These are phyloP conservation scores for Dendrocincla tyrannina DNA, from an alignment of 2,797 vertebrate species.

Conservation along the genomic window DNA sequence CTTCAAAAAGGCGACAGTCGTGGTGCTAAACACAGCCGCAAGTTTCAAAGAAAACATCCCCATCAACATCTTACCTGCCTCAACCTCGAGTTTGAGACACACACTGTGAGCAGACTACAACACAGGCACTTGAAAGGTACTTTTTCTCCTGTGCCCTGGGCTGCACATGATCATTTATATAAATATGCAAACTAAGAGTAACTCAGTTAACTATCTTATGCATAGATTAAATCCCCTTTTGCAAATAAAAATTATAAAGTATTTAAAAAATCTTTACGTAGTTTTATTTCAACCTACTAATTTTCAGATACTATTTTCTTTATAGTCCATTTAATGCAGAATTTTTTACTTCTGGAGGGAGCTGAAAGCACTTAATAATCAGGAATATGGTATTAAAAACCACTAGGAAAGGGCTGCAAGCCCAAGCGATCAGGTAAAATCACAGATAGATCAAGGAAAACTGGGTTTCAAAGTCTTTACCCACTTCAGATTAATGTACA, in stretches of 20 bases:
- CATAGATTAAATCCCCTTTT: not conserved
- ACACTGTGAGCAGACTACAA: not conserved
- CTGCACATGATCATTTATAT: not conserved
- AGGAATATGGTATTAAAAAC: not conserved
- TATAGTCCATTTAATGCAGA: not conserved
- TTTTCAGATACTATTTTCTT: not conserved
- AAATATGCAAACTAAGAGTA: not conserved
- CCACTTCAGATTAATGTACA: not conserved
- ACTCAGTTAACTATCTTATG: not conserved
- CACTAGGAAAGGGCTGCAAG: not conserved
- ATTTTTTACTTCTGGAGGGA: not conserved
- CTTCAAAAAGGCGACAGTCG: not conserved
- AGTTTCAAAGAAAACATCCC: not conserved
- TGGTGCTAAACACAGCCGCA: not conserved
- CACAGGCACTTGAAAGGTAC: not conserved
- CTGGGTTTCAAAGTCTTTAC: not conserved
- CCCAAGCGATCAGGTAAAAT: not conserved
- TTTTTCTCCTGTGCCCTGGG: not conserved
- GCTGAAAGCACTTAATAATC: not conserved
- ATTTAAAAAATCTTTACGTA: not conserved
- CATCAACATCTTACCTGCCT: constrained; percentile 26
- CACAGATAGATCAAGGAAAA: not conserved
- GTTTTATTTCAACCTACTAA: not conserved
- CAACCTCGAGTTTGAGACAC: not conserved
- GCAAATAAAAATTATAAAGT: not conserved